Evolutionary conservation across 1,140 invertebrate genomes (phyloP), one percentile per base, ranked within the genome.

Genomic region (Heterodera carotae): DNA sequence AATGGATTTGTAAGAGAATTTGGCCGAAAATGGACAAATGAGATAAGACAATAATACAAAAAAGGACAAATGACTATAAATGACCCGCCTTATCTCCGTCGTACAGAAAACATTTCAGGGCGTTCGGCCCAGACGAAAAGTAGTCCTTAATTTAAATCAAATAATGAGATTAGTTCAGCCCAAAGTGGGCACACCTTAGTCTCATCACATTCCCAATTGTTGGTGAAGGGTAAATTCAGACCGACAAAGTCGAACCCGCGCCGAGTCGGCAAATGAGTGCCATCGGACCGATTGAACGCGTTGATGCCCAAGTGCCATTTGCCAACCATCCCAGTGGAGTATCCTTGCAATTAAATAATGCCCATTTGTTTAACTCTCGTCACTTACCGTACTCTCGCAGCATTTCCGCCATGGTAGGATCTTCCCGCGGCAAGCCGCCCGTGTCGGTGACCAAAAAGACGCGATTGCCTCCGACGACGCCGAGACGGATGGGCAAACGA

Each of bases 271-370:
- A 80, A 53, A 64, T 80, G 56, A 75, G 77, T 81, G 15, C 85
- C 85, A 76, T 86, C 85, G 60, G 79, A 80, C 22, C 68, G 31
- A 60, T 86, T 86, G 60, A 77, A 53, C 39, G 76, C 79, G 73
- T 88, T 88, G 64, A 87, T 87, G 59, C 87, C 87, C 27, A 88
- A 62, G 77, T 87, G 87, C 83, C 83, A 84, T 75, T 84, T 84
- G 56, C 83, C 83, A 33, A 86, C 77, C 80, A 84, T 84, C 27
- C 83, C 83, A 2, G 84, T 84, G 22, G 39, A 25, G 39, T 84
- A 84, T 7, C 84, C 83, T 84, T 18, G n/a, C n/a, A 56, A 83
- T 33, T 29, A 10, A 76, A 36, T 33, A 75, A 18, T 43, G 39
- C 6, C 39, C 39, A 43, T 12, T 43, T 34, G 31, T 31, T 29